Percentiles rank a stretch among this genome's conserved stretches.
Conservation (phyloP, 1,140 invertebrate species). For the Myzus persicae region DNA sequence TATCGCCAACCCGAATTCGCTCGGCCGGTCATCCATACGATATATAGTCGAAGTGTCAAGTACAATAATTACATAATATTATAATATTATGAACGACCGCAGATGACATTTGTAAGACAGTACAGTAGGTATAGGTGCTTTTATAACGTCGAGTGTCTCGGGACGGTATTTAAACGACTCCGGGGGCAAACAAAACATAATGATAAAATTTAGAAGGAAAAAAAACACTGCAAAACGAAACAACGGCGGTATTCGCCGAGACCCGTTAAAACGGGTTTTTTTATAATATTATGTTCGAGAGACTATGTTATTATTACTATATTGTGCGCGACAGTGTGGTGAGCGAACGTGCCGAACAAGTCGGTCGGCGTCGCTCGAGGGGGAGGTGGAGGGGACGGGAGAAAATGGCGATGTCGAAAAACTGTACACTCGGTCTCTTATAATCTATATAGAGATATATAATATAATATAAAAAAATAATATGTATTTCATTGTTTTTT, state of each 20-base stretch:
- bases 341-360: background rate
- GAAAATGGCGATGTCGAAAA: background rate
- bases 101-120: too few species aligned
- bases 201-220: background rate
- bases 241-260: background rate
- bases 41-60: too few species aligned
- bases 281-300: background rate
- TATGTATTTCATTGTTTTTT: background rate
- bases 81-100: too few species aligned
- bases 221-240: background rate
- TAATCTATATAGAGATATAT: background rate
- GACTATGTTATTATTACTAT: background rate
- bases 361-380: background rate
- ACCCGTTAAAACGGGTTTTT: constrained; percentile 31
- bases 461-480: background rate
- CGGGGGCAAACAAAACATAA: background rate
- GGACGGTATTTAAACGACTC: background rate
- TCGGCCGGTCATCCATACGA: too few species aligned
- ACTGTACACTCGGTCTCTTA: background rate
- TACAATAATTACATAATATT: too few species aligned
- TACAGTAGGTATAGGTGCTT: too few species aligned
- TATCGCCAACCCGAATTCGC: too few species aligned
- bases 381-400: too few species aligned
- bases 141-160: background rate
- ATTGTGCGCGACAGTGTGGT: background rate